Evolutionary conservation across 2,888 invertebrate species (phyloP), one percentile per base, ranked within the genome.

Genomic region (Tanaodytes sp.): DNA sequence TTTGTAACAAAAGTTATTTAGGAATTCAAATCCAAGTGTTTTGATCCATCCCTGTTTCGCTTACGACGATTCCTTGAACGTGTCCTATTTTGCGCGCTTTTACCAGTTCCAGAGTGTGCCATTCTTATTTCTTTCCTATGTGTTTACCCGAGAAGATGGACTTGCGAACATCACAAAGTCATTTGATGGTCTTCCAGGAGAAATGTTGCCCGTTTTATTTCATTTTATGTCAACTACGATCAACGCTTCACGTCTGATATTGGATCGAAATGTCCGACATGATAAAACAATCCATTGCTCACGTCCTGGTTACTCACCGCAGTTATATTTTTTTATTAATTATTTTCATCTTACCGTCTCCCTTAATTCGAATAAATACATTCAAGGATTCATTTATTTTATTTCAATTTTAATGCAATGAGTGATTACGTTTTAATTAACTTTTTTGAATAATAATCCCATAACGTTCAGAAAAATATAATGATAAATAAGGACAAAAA

Each of bases 191-290:
- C 46, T 68, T 65, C 43, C 42, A 18, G 64, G 16, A 36, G 42
- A 62, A 61, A 40, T 61, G 58, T 49, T 52, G 51, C 36, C 52
- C 62, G 62, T 30, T 68, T 62, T 72, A 73, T 73, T 63, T 72
- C 63, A 59, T 70, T 51, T 61, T 63, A 70, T 54, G 59, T 31
- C 58, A 48, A 48, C 57, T 57, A 15, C 55, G 43, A 69, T 69
- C 54, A 69, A 51, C 64, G 45, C 49, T 40, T 51, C 4, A n/a
- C 19, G 27, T n/a, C 31, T 65, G 57, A 62, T 52, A 61, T 55
- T 42, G 52, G 51, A 57, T 65, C 61, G 62, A 62, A 61, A 59
- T 52, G 62, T 61, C 52, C 11, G 39, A 40, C 23, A 36, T 46
- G 45, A 57, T 65, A 37, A 70, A 57, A 70, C 65, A 57, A 55